Percentiles rank a stretch among this genome's conserved stretches.
These are phyloP conservation scores for Pseudopleuronectes americanus DNA, from an alignment of 2,797 vertebrate genomes.

Conservation along the genomic window DNA sequence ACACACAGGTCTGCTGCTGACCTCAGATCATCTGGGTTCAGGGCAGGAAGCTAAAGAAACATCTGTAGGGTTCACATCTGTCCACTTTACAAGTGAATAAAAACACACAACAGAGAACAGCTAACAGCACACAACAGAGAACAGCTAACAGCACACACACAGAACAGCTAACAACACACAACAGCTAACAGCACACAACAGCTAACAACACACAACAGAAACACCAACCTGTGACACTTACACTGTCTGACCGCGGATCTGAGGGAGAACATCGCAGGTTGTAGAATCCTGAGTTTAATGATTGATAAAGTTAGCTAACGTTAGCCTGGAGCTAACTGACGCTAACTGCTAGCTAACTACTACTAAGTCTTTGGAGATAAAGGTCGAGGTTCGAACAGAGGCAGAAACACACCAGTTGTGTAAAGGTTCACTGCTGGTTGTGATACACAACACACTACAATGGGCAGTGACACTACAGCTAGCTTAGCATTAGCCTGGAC, in stretches of 20 bases:
- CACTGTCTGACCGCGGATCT: slow-evolving; percentile 61
- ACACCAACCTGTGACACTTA: slow-evolving; percentile 59
- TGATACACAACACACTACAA: neutral
- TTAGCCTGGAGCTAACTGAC: neutral
- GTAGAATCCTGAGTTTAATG: neutral
- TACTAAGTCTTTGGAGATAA: neutral
- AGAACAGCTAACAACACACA: neutral
- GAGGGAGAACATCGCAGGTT: slow-evolving; percentile 66
- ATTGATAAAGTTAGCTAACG: neutral
- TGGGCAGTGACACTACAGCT: too few species aligned
- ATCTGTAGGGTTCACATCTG: too few species aligned
- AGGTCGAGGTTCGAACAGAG: neutral
- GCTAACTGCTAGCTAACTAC: slow-evolving; percentile 1
- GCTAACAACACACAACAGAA: too few species aligned
- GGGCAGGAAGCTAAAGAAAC: too few species aligned
- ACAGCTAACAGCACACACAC: neutral
- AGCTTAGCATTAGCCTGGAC: neutral
- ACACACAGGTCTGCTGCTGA: too few species aligned
- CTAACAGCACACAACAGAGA: too few species aligned
- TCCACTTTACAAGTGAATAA: too few species aligned
- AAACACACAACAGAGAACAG: too few species aligned
- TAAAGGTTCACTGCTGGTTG: too few species aligned
- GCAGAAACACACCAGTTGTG: too few species aligned
- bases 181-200: neutral
- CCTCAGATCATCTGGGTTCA: too few species aligned